A percentile compares a stretch with the other conserved stretches of the same genome.
These are phyloP conservation scores for Herminia tarsipennalis DNA, from an alignment of 2,888 invertebrate genomes.

Conservation along the genomic window DNA sequence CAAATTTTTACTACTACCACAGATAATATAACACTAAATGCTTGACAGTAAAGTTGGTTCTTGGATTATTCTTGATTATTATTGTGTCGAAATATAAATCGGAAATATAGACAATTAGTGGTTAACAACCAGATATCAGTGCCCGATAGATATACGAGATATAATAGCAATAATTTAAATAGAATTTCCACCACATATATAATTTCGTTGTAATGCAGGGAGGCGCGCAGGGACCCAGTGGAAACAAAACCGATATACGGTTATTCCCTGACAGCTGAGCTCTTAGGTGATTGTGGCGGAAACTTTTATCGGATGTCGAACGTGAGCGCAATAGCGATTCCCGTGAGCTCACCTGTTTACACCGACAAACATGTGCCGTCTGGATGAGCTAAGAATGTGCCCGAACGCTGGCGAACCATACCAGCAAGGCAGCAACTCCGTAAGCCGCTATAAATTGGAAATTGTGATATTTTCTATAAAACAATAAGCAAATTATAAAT, in stretches of 20 bases:
- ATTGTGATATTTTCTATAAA: not conserved
- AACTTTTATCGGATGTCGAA: conserved; percentile 86
- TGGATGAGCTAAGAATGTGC: conserved; percentile 45
- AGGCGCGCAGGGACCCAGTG: conserved; percentile 61
- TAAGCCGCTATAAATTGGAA: not conserved
- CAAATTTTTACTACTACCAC: too few relatives aligned
- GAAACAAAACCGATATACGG: conserved; percentile 84
- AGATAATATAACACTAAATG: too few relatives aligned
- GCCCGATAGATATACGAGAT: too few relatives aligned
- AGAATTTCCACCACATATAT: conserved; percentile 24
- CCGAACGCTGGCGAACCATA: not conserved
- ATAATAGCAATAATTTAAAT: conserved; percentile 21
- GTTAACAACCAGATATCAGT: too few relatives aligned
- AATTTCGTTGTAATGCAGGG: conserved; percentile 46
- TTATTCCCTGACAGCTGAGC: conserved; percentile 85
- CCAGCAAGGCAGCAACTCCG: not conserved
- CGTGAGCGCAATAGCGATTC: conserved; percentile 84
- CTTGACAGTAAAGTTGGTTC: too few relatives aligned
- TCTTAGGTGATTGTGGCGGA: conserved; percentile 86
- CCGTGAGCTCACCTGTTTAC: conserved; percentile 77
- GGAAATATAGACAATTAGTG: too few relatives aligned
- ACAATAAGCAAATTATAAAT: too few relatives aligned
- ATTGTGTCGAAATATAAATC: too few relatives aligned
- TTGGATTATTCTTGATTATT: too few relatives aligned
- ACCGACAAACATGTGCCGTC: conserved; percentile 47